These are phyloP conservation scores for Platycheirus albimanus DNA, from an alignment of 2,888 invertebrate genomes.

Conservation along the genomic window DNA sequence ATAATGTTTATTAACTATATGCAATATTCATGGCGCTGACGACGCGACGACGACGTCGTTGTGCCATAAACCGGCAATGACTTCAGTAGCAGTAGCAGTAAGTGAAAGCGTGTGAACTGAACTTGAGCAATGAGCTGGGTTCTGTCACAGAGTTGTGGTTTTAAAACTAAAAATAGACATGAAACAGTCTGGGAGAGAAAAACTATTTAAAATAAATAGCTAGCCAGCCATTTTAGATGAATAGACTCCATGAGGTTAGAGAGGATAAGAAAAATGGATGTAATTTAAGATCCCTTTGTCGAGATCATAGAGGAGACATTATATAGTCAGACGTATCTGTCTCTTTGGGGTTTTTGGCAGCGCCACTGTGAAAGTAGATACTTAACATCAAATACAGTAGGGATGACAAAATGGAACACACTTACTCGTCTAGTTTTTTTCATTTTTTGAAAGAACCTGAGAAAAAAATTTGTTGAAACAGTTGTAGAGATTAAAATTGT, in stretches of 20 bases:
- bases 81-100: constrained; percentile 68
- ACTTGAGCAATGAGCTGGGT: constrained; percentile 77
- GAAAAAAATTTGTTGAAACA: no score
- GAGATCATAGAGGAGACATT: constrained; percentile 41
- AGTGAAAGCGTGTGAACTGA: constrained; percentile 83
- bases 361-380: constrained; percentile 54
- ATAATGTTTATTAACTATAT: constrained; percentile 23
- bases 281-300: constrained; percentile 67
- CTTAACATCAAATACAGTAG: constrained; percentile 41
- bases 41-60: constrained; percentile 14
- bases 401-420: constrained; percentile 17
- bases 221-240: constrained; percentile 26
- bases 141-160: constrained; percentile 65
- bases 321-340: constrained; percentile 19
- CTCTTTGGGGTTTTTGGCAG: constrained; percentile 58
- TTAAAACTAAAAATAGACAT: constrained; percentile 70
- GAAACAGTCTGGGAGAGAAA: constrained; percentile 42
- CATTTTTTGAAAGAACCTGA: no score
- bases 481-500: no score
- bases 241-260: constrained; percentile 19
- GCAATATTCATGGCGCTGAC: constrained; percentile 19
- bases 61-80: constrained; percentile 40
- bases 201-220: constrained; percentile 14
- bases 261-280: constrained; percentile 20
- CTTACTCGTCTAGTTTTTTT: no score